A percentile compares a stretch with the other conserved stretches of the same genome.
Evolutionary conservation across 2,113 vertebrate species (phyloP).

Genomic region (Condylura cristata): DNA sequence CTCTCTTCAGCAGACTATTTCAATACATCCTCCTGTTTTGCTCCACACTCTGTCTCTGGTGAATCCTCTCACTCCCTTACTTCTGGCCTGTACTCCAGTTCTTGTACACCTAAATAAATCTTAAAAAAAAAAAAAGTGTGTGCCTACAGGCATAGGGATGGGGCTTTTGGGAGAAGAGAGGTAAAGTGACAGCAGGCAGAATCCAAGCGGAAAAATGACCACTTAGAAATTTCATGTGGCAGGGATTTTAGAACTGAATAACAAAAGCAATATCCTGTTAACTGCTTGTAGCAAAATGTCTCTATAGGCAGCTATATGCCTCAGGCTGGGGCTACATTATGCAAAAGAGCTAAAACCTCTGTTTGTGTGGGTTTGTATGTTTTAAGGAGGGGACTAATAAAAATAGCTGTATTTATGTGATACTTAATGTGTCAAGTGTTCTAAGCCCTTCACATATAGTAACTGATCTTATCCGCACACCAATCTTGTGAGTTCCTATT

Average conservation of each 20-base stretch:
- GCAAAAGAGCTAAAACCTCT: background rate
- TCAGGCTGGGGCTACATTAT: background rate
- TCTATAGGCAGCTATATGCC: background rate
- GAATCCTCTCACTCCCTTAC: too few relatives aligned
- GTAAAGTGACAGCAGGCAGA: background rate
- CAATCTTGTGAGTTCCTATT: background rate
- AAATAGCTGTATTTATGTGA: background rate
- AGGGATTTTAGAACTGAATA: background rate
- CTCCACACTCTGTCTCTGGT: too few relatives aligned
- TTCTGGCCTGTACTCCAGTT: too few relatives aligned
- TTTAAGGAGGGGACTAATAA: background rate
- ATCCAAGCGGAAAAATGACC: background rate
- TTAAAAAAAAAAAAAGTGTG: background rate
- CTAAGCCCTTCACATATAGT: background rate
- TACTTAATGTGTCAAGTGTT: background rate
- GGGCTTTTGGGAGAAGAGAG: background rate
- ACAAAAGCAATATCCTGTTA: background rate
- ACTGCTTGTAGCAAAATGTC: background rate
- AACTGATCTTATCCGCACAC: background rate
- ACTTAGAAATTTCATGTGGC: background rate
- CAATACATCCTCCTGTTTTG: too few relatives aligned
- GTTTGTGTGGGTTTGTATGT: background rate
- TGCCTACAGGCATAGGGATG: background rate
- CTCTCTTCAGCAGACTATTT: too few relatives aligned
- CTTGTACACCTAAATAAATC: accelerated